phyloP scores from a whole-genome alignment of 2,113 vertebrate species.

The Ceyx margarethae region DNA sequence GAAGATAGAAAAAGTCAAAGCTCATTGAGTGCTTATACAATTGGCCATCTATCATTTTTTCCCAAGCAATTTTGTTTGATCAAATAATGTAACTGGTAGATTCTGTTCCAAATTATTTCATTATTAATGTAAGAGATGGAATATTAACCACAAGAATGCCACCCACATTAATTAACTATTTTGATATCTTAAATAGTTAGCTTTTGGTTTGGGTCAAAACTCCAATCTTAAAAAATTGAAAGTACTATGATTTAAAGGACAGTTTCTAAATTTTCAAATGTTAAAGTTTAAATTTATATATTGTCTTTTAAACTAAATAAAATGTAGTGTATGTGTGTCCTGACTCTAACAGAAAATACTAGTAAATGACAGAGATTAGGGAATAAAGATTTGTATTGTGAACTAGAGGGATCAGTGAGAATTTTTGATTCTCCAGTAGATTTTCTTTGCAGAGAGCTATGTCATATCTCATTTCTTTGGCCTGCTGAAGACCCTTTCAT shows the following conservation, averaged over 20 bases:
- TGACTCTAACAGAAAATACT: neutral
- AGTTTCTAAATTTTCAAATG: neutral
- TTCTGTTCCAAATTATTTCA: neutral
- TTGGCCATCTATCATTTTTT: neutral
- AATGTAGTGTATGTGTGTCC: neutral
- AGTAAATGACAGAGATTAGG: neutral
- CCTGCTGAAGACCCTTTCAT: neutral
- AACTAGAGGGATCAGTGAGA: neutral
- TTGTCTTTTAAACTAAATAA: neutral
- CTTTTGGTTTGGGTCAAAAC: neutral
- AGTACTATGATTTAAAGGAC: accelerated
- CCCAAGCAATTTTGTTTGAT: neutral
- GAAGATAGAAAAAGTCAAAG: neutral
- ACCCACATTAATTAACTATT: neutral
- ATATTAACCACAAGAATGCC: neutral
- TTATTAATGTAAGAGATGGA: neutral
- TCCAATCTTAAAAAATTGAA: neutral
- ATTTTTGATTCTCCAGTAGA: neutral
- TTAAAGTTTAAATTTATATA: neutral
- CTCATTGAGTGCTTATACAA: neutral
- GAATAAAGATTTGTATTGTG: neutral
- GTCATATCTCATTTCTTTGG: neutral
- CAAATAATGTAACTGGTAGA: neutral
- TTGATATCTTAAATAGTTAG: neutral
- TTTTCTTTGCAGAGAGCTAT: neutral